Base-by-base conservation (phyloP, 2,888 invertebrate genomes). In the Halocaridina rubra region DNA sequence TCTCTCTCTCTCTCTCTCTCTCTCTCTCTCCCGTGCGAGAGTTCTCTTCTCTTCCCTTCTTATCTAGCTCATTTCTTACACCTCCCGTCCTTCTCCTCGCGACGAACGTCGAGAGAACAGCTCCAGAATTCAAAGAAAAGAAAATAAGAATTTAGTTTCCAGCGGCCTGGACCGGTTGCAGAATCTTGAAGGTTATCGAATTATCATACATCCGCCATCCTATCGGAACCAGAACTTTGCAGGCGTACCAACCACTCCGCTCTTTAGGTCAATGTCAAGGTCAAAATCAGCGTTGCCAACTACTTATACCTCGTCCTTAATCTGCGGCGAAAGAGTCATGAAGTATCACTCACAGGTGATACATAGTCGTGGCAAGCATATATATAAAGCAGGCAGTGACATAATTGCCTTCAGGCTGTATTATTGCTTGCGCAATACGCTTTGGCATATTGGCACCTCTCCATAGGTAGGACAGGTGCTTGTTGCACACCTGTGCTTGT, bases 221-320 rank as follows among this genome's bases (percentile, higher is more conserved):
- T 59, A n/a, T 5, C 71, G 81, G 81, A 81, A 81, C 81, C 81
- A 81, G 81, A 81, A 81, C 81, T 81, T 64, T 33, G 19, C 81
- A 81, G 75, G 81, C 75, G 64, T 81, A 75, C 81, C 81, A 81
- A 81, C 75, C 30, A 39, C 69, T 32, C 81, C 81, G 81, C 81
- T 81, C 81, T 81, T 64, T 81, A 81, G 81, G 81, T 81, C 81
- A 81, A 75, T 81, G 81, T 81, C 81, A 81, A 81, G 81, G 81
- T 75, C 69, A 81, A 81, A 81, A 24, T 29, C 81, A 81, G 7
- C 64, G 46, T 67, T 81, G 67, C 81, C 81, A 81, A 81, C 81
- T 75, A n/a, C 10, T 8, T 46, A 24, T 33, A 53, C 1, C 53
- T 16, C 53, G 16, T 16, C 53, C 53, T 16, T 16, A 10, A 16